Evolutionary conservation across 2,888 invertebrate species (phyloP), one percentile per base, ranked within the genome.

Genomic region (Argyresthia goedartella): DNA sequence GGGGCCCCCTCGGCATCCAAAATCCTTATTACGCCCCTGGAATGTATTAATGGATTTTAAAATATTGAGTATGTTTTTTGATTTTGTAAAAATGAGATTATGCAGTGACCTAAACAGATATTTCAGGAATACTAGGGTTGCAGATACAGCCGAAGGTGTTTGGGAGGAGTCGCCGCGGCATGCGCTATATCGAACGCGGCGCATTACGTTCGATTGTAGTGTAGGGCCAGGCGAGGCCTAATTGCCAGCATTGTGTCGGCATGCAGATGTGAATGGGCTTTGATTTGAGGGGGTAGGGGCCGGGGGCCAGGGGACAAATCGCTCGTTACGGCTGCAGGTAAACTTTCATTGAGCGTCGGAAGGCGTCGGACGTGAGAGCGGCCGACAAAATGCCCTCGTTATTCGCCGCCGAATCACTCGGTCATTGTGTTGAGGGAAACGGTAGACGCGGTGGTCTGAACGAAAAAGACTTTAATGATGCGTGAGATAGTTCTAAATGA

Each of bases 241-340:
- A 87, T 87, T 87, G 87, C 82, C 84, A 74, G 84, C 87, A 87
- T 87, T 87, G 87, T 87, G 84, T 76, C 78, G 81, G 82, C 87
- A 87, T 87, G 87, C 87, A 86, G 86, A 87, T 86, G 85, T 87
- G 87, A 87, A 87, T 87, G 87, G 87, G 84, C 84, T 86, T 87
- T 87, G 87, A 87, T 87, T 87, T 87, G 86, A 82, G 76, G 73
- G 67, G 61, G 70, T 70, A 69, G 57, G 62, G 59, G 64, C 62
- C 60, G 69, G 76, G 76, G 76, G 69, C 67, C 74, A 73, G 81
- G 84, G 86, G 81, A 85, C 86, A 85, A 86, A 86, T 85, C 85
- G 85, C 86, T 86, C 86, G 86, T 86, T 86, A 86, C 82, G 82
- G 78, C 81, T 82, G 85, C 86, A 86, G 86, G 86, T 86, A 86